These are phyloP conservation scores for Cettia cetti DNA, from an alignment of 2,113 vertebrate species.

Conservation along the genomic window DNA sequence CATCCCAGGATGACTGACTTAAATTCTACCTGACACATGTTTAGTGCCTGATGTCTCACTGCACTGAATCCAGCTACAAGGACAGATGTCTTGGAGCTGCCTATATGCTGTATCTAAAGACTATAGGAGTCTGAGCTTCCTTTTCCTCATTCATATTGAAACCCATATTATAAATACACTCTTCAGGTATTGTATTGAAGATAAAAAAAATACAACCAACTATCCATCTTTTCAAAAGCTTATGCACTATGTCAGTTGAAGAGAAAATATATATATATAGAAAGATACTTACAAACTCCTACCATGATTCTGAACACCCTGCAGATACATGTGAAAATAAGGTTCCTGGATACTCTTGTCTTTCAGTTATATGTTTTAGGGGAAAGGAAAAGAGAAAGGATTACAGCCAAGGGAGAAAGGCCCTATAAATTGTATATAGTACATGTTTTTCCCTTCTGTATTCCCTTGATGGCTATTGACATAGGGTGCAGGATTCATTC, in stretches of 20 bases:
- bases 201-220: not conserved
- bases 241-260: not conserved
- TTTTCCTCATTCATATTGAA: not conserved
- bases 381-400: not conserved
- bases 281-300: not conserved
- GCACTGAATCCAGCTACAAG: not conserved
- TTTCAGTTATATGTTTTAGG: not conserved
- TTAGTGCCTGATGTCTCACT: not conserved
- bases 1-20: not conserved
- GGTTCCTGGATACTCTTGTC: not conserved
- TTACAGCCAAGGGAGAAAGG: not conserved
- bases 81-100: not conserved
- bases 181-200: not conserved
- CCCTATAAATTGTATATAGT: not conserved
- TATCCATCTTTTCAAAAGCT: not conserved
- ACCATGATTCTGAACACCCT: not conserved
- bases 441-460: not conserved
- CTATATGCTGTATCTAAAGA: not conserved
- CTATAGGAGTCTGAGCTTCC: not conserved
- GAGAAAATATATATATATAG: accelerated
- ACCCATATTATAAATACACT: not conserved
- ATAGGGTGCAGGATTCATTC: not conserved
- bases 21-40: not conserved
- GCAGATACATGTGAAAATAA: not conserved
- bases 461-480: not conserved